Evolutionary conservation across 2,888 invertebrate species (phyloP).

Genomic region (Litoditis marina): DNA sequence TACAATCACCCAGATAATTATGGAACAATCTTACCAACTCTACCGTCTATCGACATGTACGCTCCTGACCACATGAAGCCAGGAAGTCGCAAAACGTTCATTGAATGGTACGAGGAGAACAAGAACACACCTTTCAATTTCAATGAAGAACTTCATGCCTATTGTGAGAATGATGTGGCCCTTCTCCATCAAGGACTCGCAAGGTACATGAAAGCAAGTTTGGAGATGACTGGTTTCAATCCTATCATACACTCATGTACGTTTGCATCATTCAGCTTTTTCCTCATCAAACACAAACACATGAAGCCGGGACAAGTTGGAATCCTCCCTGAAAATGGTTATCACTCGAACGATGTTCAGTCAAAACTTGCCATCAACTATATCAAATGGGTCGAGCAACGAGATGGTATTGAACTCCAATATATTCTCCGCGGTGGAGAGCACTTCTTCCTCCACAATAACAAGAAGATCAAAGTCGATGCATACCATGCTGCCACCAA

Average conservation of each 20-base stretch:
- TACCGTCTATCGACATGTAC: slow-evolving; percentile 1
- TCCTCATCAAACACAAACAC: background rate
- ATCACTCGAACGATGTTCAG: too few relatives aligned
- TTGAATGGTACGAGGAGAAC: slow-evolving; percentile 1
- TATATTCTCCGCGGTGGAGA: too few relatives aligned
- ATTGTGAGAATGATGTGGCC: slow-evolving; percentile 7
- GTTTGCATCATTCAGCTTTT: background rate
- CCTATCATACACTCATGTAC: too few relatives aligned
- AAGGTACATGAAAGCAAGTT: slow-evolving; percentile 1
- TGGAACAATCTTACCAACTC: background rate
- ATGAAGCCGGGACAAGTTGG: background rate
- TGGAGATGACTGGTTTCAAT: background rate
- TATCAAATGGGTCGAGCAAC: too few relatives aligned
- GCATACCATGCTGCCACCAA: background rate
- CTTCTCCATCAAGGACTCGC: background rate
- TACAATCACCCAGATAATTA: slow-evolving; percentile 9
- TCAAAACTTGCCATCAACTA: too few relatives aligned
- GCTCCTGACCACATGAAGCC: background rate
- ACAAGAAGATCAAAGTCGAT: background rate
- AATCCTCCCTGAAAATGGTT: slow-evolving; percentile 2
- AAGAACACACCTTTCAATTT: background rate
- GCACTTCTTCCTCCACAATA: too few relatives aligned
- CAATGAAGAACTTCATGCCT: slow-evolving; percentile 3
- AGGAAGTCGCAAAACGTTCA: background rate
- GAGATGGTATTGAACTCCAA: too few relatives aligned